phyloP scores from a whole-genome alignment of 1,140 invertebrate species.

The Prorops nasuta region DNA sequence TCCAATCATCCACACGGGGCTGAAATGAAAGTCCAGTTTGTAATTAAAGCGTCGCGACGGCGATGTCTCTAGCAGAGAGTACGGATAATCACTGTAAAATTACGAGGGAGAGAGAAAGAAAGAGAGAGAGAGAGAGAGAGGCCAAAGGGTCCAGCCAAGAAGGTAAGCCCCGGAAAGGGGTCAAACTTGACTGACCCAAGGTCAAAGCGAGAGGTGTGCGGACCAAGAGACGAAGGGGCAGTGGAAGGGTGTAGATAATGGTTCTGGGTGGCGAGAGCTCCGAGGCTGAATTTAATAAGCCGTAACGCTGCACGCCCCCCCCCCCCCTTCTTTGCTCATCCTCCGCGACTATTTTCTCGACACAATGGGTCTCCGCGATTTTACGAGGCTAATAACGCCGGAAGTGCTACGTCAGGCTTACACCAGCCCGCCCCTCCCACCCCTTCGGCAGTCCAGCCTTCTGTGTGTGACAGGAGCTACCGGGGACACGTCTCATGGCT shows the following conservation, averaged over 20 bases:
- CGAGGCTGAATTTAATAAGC: conserved; percentile 27
- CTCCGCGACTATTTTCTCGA: conserved; percentile 1
- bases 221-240: too few species aligned
- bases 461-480: too few species aligned
- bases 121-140: neutral
- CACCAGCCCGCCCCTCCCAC: too few species aligned
- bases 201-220: too few species aligned
- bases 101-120: conserved; percentile 9
- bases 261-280: too few species aligned
- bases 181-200: too few species aligned
- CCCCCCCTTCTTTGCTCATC: too few species aligned
- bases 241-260: too few species aligned
- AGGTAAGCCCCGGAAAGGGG: neutral
- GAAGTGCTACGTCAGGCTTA: too few species aligned
- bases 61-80: conserved; percentile 7
- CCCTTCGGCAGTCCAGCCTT: too few species aligned
- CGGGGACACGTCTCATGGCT: too few species aligned
- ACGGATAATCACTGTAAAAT: conserved; percentile 33
- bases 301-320: conserved; percentile 11
- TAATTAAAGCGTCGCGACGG: conserved; percentile 29
- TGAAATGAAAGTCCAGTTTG: conserved; percentile 30
- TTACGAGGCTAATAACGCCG: neutral
- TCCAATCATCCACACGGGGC: conserved; percentile 24
- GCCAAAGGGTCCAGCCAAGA: too few species aligned
- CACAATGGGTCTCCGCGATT: neutral